A percentile compares a stretch with the other conserved stretches of the same genome.
Evolutionary conservation across 2,888 invertebrate genomes (phyloP).

Genomic region (Blastobasis adustella): DNA sequence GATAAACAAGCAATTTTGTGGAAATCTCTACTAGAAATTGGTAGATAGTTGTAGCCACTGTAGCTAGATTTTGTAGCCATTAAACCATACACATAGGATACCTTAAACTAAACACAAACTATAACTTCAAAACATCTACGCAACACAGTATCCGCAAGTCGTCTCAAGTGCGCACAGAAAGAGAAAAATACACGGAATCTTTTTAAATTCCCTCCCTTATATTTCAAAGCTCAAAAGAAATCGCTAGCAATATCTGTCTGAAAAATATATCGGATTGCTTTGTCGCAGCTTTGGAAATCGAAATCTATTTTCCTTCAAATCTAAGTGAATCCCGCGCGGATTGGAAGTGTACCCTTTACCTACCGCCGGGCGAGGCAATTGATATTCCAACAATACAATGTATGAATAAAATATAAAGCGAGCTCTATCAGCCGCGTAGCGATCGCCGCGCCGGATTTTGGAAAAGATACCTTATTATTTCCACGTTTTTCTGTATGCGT

Average conservation of each 20-base stretch:
- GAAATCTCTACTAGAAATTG: no score
- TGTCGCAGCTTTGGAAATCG: conserved; percentile 75
- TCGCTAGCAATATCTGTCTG: conserved; percentile 75
- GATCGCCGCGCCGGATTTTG: conserved; percentile 55
- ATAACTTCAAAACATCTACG: no score
- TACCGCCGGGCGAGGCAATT: conserved; percentile 74
- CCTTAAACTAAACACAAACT: no score
- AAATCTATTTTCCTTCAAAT: conserved; percentile 76
- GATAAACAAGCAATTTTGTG: no score
- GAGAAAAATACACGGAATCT: conserved; percentile 49
- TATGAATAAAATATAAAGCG: conserved; percentile 75
- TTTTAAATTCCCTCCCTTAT: conserved; percentile 67
- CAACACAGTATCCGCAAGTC: no score
- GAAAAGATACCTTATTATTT: conserved; percentile 41
- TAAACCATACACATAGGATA: no score
- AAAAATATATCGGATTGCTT: conserved; percentile 76
- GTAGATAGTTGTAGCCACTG: no score
- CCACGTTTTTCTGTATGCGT: conserved; percentile 5
- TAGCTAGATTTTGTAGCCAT: no score
- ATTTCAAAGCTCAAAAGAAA: conserved; percentile 75
- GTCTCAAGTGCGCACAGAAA: conserved; percentile 20
- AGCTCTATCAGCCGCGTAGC: conserved; percentile 63
- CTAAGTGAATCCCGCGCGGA: conserved; percentile 76
- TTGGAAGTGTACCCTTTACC: conserved; percentile 75
- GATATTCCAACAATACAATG: conserved; percentile 76